Conservation (phyloP, 2,888 invertebrate species). For the Nudaria mundana region DNA sequence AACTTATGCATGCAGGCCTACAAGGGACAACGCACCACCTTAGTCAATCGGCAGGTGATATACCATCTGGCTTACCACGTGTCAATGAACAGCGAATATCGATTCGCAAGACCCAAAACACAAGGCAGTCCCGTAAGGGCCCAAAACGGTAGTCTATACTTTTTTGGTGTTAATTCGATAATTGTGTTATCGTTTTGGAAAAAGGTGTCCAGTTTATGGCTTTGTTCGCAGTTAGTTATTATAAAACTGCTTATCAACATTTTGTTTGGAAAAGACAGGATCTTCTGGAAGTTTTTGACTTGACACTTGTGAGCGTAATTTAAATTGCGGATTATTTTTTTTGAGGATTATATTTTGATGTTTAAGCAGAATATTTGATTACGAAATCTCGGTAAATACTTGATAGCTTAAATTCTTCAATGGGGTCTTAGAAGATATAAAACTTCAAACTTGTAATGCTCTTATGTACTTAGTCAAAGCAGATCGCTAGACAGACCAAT, state of each 20-base stretch:
- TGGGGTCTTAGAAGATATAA: no score
- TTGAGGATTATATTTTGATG: no score
- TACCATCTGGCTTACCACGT: conserved; percentile 69
- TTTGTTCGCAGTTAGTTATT: conserved; percentile 27
- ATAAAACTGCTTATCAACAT: conserved; percentile 23
- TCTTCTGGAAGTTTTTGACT: conserved; percentile 13
- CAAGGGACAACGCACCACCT: conserved; percentile 33
- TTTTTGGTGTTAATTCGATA: conserved; percentile 28
- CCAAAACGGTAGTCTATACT: conserved; percentile 33
- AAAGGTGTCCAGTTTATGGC: conserved; percentile 22
- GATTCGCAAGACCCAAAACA: conserved; percentile 45
- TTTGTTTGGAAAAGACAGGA: conserved; percentile 12
- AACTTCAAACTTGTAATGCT: no score
- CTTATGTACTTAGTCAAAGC: no score
- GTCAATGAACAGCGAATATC: conserved; percentile 48
- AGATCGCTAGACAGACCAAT: no score
- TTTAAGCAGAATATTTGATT: no score
- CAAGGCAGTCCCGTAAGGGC: conserved; percentile 42
- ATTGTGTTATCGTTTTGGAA: conserved; percentile 41
- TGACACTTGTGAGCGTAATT: background rate
- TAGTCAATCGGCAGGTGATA: conserved; percentile 61
- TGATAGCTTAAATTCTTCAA: no score
- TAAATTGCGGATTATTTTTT: background rate
- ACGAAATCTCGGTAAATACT: no score
- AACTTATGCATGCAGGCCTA: conserved; percentile 36